phyloP scores from a whole-genome alignment of 2,113 vertebrate genomes.

The Sylvia atricapilla region DNA sequence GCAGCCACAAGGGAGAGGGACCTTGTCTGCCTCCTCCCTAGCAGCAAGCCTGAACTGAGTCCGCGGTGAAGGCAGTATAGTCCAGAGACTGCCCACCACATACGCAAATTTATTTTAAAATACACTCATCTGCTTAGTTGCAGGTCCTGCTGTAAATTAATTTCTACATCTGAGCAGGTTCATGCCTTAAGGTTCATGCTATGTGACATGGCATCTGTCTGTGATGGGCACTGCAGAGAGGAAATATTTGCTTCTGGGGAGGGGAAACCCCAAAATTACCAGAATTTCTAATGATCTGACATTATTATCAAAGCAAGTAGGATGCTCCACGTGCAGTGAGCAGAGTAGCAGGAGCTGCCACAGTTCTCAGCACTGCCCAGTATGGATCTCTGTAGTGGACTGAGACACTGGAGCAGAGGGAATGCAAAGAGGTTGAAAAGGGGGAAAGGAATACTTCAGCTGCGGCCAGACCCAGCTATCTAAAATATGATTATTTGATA shows the following conservation, averaged over 20 bases:
- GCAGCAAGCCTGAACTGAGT: background rate
- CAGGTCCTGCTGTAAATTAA: background rate
- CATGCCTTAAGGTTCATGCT: background rate
- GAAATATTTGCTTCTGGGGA: background rate
- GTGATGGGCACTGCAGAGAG: background rate
- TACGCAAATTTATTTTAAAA: background rate
- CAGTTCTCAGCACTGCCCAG: background rate
- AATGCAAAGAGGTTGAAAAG: background rate
- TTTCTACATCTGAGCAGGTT: background rate
- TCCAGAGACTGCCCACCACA: background rate
- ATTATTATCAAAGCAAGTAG: background rate
- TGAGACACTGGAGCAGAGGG: fast-evolving
- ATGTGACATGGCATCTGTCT: background rate
- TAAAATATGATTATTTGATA: background rate
- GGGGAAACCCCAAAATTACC: fast-evolving
- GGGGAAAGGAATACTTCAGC: background rate
- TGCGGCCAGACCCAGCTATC: background rate
- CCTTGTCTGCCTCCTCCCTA: background rate
- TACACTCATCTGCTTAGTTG: background rate
- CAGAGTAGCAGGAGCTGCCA: background rate
- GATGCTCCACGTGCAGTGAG: background rate
- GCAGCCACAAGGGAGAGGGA: background rate
- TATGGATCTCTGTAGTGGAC: background rate
- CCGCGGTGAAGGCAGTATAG: background rate
- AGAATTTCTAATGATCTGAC: background rate